Evolutionary conservation across 2,797 vertebrate genomes (phyloP).

Genomic region (Benthosema pterotum): DNA sequence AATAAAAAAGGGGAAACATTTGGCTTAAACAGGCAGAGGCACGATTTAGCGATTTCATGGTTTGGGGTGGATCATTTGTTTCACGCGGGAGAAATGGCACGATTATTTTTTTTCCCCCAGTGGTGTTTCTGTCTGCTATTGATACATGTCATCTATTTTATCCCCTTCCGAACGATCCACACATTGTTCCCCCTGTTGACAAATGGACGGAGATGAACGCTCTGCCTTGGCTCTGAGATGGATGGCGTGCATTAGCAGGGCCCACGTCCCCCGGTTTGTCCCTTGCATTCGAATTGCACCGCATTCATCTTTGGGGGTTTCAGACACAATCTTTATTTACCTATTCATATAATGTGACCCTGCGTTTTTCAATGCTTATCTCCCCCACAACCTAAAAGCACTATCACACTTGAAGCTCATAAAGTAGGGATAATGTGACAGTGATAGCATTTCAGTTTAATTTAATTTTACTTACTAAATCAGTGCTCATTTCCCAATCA

Average conservation of each 20-base stretch:
- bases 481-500: no score
- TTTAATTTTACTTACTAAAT: no score
- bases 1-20: slow-evolving; percentile 21
- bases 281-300: slow-evolving; percentile 25
- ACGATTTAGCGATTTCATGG: slow-evolving; percentile 19
- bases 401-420: no score
- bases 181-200: slow-evolving; percentile 32
- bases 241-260: slow-evolving; percentile 53
- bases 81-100: slow-evolving; percentile 10
- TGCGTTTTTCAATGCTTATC: background rate
- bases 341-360: slow-evolving; percentile 13
- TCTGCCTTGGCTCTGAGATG: slow-evolving; percentile 40
- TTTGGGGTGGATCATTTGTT: slow-evolving; percentile 33
- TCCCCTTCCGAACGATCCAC: slow-evolving; percentile 16
- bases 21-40: slow-evolving; percentile 18
- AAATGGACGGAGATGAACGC: slow-evolving; percentile 43
- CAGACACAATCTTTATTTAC: slow-evolving; percentile 12
- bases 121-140: slow-evolving; percentile 16
- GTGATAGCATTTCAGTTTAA: no score
- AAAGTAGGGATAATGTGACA: no score
- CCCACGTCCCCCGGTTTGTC: slow-evolving; percentile 27
- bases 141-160: slow-evolving; percentile 38
- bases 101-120: slow-evolving; percentile 25
- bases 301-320: slow-evolving; percentile 32
- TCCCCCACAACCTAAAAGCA: no score